Evolutionary conservation across 2,113 vertebrate species (phyloP), one percentile per base, ranked within the genome.

Genomic region (Setophaga coronata): DNA sequence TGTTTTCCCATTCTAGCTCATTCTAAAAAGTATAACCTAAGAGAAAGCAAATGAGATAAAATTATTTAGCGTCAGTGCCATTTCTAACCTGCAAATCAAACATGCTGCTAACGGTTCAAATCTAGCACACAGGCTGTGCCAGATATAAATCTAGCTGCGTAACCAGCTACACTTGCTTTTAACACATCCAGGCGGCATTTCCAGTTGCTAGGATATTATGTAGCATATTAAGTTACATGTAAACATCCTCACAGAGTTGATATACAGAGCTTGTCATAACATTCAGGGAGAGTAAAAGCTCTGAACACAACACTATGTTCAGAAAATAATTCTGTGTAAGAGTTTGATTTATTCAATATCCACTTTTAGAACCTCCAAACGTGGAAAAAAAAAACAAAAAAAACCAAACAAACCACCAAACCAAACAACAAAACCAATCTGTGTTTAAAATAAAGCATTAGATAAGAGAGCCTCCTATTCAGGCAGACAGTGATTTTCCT

Each of bases 201-300:
- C 71, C 81, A 97, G 80, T 96, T 97, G 97, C 84, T 95, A 96
- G 64, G 85, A 95, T 95, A 96, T 92, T 53, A 91, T 54, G 69
- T 66, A 93, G 66, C 51, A 54, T 96, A 96, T 94, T 93, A 96
- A 94, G 40, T 90, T 95, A 84, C 88, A 96, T 61, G 91, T 95
- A 97, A 97, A 97, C 94, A 96, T 95, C 73, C 82, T 96, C 92
- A 77, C 73, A 69, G 88, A 90, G 29, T 78, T 61, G 67, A 71
- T 82, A 87, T 43, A 91, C 47, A 79, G 61, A 82, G 60, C 73
- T 70, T 85, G 79, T 50, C 64, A 89, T 54, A 93, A 89, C 85
- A 91, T 38, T 91, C 54, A 90, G 66, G 53, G 82, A 60, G 69
- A 89, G 28, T 83, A 89, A 82, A 95, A 95, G 42, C 77, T 95